Conservation (phyloP, 1,140 invertebrate genomes). For the Riptortus pedestris region DNA sequence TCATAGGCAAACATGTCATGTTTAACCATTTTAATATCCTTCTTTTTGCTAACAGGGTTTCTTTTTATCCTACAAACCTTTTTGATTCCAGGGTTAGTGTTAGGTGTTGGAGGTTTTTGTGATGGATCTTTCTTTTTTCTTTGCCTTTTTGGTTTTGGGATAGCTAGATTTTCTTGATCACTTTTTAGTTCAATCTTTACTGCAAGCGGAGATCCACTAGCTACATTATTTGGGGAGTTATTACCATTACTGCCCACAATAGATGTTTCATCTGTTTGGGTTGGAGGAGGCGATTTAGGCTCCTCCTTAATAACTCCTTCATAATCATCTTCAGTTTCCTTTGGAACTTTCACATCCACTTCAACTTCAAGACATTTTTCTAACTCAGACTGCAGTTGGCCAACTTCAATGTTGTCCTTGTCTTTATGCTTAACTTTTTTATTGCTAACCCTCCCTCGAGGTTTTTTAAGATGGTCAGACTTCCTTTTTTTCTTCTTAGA, state of each 20-base stretch:
- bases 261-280: no score
- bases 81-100: no score
- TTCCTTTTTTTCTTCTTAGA: slow-evolving; percentile 38
- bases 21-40: no score
- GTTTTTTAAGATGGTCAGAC: slow-evolving; percentile 11
- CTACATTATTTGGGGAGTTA: no score
- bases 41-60: no score
- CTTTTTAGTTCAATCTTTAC: no score
- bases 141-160: neutral
- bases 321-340: neutral
- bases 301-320: neutral
- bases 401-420: slow-evolving; percentile 16
- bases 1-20: no score
- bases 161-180: neutral
- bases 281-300: no score
- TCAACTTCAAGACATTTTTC: slow-evolving; percentile 5
- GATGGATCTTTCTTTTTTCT: neutral
- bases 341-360: neutral
- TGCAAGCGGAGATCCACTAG: no score
- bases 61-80: no score
- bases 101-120: no score
- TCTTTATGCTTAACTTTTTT: slow-evolving; percentile 11
- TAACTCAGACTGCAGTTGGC: neutral
- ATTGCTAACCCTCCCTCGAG: neutral
- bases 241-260: no score